Base-by-base conservation (phyloP, 1,140 invertebrate genomes). In the Prorops nasuta region DNA sequence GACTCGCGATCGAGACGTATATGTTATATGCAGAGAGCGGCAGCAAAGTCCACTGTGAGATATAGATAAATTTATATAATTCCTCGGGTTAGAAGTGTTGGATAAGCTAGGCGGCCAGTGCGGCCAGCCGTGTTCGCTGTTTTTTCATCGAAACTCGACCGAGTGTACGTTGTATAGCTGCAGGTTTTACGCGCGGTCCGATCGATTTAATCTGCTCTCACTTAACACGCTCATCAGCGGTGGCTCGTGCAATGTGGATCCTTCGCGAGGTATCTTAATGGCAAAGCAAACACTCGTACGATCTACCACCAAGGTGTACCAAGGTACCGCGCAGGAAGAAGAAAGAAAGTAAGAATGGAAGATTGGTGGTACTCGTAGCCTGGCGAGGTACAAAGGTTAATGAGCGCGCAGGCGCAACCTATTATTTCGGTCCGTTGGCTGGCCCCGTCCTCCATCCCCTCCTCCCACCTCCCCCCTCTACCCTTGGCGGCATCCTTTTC, bases 321-420 rank as follows among this genome's bases (percentile, higher is more conserved):
- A 9, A 47, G 12, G 14, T 24, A 31, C 51, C 34, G 45, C 50
- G 20, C 40, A 42, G 44, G 44, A 41, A 18, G 48, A 52, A n/a
- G n/a, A n/a, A n/a, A 58, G 55, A 6, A 28, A 28, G 24, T 6
- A 53, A 60, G 60, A 62, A 59, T 61, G 58, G 56, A 68, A 69
- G 66, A 69, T 69, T 65, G 67, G 60, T 67, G 66, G 67, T 67
- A 67, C 64, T 66, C 57, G 66, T 64, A 63, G 64, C 67, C 64
- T 64, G 71, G 59, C 65, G 58, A 66, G 72, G 72, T 75, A 75
- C 73, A 75, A 77, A 77, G 74, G 74, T 76, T 77, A 77, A 77
- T 77, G 73, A 77, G 73, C 73, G 70, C 71, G 56, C 71, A 67
- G 65, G 71, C 71, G 67, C 70, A 77, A 75, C 72, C 74, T 77